Evolutionary conservation across 2,113 vertebrate genomes (phyloP).

Genomic region (Ariopsis seemanni): DNA sequence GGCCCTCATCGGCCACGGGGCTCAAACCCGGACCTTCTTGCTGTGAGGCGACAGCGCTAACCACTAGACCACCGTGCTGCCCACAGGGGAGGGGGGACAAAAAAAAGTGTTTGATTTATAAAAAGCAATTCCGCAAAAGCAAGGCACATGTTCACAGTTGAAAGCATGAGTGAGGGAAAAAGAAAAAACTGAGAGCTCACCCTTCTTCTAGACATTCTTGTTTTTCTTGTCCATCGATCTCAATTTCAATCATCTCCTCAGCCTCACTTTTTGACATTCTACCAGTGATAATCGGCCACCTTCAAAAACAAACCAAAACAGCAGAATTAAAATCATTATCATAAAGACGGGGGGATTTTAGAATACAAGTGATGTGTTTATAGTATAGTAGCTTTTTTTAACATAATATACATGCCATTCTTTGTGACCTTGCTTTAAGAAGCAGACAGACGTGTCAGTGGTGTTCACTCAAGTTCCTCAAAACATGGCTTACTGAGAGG

Average conservation of each 20-base stretch:
- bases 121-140: not conserved
- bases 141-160: not conserved
- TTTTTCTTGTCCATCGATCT: constrained; percentile 96
- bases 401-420: not conserved
- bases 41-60: too few species aligned
- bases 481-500: not conserved
- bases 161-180: not conserved
- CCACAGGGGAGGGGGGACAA: too few species aligned
- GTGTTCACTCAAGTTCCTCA: not conserved
- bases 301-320: constrained; percentile 18
- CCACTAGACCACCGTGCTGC: too few species aligned
- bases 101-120: too few species aligned
- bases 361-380: too few species aligned
- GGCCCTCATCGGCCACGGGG: too few species aligned
- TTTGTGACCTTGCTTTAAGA: too few species aligned
- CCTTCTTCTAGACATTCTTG: constrained; percentile 93
- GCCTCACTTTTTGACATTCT: constrained; percentile 94
- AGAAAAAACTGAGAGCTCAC: constrained; percentile 64
- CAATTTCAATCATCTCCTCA: constrained; percentile 98
- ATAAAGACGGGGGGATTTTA: not conserved
- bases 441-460: not conserved
- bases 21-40: too few species aligned
- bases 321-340: not conserved
- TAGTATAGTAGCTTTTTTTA: not conserved
- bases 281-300: constrained; percentile 47